Evolutionary conservation across 2,888 invertebrate genomes (phyloP).

Genomic region (Acanthosoma haemorrhoidale): DNA sequence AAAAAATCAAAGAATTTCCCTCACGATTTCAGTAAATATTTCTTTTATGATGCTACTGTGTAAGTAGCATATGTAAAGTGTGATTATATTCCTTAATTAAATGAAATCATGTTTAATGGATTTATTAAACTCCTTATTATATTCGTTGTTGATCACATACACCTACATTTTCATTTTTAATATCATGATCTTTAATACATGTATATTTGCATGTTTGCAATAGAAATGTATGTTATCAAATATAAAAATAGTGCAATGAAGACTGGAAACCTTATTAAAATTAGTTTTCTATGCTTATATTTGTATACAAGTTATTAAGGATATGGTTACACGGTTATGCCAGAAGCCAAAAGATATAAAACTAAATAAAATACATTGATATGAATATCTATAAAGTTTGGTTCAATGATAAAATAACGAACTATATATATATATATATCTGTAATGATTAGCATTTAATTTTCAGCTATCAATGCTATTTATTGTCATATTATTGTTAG

Average conservation of each 20-base stretch:
- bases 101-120: not conserved
- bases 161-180: not conserved
- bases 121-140: not conserved
- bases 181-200: not conserved
- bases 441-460: not conserved
- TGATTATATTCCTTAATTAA: too few species aligned
- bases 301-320: not conserved
- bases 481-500: constrained; percentile 22
- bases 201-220: not conserved
- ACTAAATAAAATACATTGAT: too few species aligned
- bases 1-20: too few species aligned
- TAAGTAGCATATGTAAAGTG: too few species aligned
- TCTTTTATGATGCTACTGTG: too few species aligned
- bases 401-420: too few species aligned
- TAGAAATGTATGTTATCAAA: not conserved
- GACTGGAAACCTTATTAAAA: not conserved
- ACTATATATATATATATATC: not conserved
- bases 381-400: too few species aligned
- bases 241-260: not conserved
- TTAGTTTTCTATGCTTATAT: not conserved
- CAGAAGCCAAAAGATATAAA: not conserved
- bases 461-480: not conserved
- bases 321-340: not conserved
- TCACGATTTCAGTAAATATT: too few species aligned
- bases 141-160: not conserved